A percentile compares a stretch with the other conserved stretches of the same genome.
Evolutionary conservation across 2,113 vertebrate species (phyloP).

Genomic region (Mobula hypostoma): DNA sequence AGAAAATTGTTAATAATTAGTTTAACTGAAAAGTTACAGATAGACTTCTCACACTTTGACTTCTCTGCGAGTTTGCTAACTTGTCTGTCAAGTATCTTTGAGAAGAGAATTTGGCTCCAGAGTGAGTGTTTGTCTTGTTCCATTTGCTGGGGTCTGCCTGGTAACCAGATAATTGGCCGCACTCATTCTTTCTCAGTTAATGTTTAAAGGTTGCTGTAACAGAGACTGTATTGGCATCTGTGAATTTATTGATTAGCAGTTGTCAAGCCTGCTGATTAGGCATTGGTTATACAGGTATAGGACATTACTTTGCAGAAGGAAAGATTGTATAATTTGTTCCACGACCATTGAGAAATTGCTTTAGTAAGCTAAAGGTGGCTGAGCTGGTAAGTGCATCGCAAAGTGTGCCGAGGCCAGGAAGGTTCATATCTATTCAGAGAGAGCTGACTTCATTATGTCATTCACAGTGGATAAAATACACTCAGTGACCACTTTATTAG

Average conservation of each 20-base stretch:
- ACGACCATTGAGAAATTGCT: not conserved
- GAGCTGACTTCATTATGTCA: not conserved
- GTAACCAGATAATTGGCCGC: constrained; percentile 35
- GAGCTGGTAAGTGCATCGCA: not conserved
- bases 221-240: constrained; percentile 26
- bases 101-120: not conserved
- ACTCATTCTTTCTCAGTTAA: constrained; percentile 31
- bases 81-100: not conserved
- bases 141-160: constrained; percentile 17
- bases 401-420: not conserved
- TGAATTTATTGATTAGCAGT: constrained; percentile 33
- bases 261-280: constrained; percentile 8
- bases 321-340: constrained; percentile 25
- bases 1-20: constrained; percentile 37
- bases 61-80: constrained; percentile 22
- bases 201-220: constrained; percentile 34
- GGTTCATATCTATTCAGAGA: not conserved
- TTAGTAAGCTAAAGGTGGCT: constrained; percentile 22
- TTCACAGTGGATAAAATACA: not conserved
- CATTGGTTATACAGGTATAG: constrained; percentile 8
- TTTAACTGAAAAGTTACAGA: not conserved
- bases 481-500: too few relatives aligned
- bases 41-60: constrained; percentile 2
- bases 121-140: not conserved
- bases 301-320: constrained; percentile 9